These are phyloP conservation scores for Callimorpha dominula DNA, from an alignment of 2,888 invertebrate genomes.

Conservation along the genomic window DNA sequence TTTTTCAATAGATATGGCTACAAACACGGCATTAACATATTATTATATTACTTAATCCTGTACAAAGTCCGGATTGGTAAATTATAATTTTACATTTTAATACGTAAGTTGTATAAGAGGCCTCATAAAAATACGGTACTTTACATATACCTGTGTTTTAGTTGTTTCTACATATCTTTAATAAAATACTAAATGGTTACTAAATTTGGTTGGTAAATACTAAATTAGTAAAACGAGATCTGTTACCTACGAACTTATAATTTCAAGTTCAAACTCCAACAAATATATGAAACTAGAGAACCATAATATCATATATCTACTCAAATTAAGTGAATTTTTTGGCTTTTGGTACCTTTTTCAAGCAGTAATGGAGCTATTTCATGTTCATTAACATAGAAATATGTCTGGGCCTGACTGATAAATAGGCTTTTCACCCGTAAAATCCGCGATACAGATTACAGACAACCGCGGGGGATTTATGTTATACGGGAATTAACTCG, in stretches of 20 bases:
- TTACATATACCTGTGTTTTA: background rate
- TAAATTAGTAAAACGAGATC: conserved; percentile 6
- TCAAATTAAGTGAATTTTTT: no score
- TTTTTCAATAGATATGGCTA: background rate
- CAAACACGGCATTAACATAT: background rate
- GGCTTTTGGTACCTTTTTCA: no score
- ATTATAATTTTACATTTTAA: background rate
- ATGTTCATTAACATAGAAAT: no score
- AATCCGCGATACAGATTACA: no score
- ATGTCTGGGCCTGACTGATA: no score
- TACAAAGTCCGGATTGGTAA: background rate
- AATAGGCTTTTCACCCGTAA: no score
- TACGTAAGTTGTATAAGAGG: background rate
- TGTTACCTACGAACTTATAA: background rate
- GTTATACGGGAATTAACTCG: no score
- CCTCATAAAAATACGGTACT: background rate
- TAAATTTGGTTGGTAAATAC: no score
- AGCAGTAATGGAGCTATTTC: no score
- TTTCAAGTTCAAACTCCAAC: background rate
- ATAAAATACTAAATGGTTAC: background rate
- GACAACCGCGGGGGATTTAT: no score
- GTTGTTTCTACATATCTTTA: background rate
- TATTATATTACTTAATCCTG: background rate
- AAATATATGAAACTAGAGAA: no score
- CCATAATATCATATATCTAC: no score